Base-by-base conservation (phyloP, 2,113 vertebrate species). In the Tenrec ecaudatus region DNA sequence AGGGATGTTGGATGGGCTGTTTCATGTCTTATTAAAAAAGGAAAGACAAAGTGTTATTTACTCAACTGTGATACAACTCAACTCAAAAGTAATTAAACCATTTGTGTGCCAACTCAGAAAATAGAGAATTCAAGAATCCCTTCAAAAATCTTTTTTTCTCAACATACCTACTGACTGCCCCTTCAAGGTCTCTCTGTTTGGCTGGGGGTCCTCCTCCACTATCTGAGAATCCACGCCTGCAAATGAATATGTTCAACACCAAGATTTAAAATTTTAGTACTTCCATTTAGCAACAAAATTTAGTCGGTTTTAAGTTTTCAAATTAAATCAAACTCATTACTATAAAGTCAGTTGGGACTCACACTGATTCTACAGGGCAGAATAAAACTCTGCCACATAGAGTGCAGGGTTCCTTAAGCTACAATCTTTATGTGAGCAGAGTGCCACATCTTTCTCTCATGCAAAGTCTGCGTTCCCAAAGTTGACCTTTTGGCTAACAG, bases 171-270 rank as follows among this genome's bases (percentile, higher is more conserved):
- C 98, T 98, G 97, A 99, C 96, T 95, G 99, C 99, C 98, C 99
- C 99, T 98, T 99, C 99, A 23, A 99, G 98, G 97, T 99, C 99
- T 97, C 99, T 99, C 98, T 99, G 99, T 97, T 99, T 99, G 98
- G 99, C 99, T 99, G 99, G 99, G 98, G 99, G 99, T 98, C 99
- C 99, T 98, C 97, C 98, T 98, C 98, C 98, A 78, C 98, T 98
- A 95, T 99, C 99, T 57, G 99, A 99, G 99, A 99, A 99, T 99
- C 99, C 99, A 98, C 99, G 99, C 98, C 99, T 99, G 86, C 20
- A 94, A 95, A 79, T 53, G 75, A 95, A 97, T 73, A 89, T 11
- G 11, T 23, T 33, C 94, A 94, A 79, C 1, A 89, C n/a, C 86
- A 94, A 89, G 29, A 64, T 6, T 25, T 88, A n/a, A 87, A 79